Base-by-base conservation (phyloP, 2,113 vertebrate species). In the Callionymus lyra region DNA sequence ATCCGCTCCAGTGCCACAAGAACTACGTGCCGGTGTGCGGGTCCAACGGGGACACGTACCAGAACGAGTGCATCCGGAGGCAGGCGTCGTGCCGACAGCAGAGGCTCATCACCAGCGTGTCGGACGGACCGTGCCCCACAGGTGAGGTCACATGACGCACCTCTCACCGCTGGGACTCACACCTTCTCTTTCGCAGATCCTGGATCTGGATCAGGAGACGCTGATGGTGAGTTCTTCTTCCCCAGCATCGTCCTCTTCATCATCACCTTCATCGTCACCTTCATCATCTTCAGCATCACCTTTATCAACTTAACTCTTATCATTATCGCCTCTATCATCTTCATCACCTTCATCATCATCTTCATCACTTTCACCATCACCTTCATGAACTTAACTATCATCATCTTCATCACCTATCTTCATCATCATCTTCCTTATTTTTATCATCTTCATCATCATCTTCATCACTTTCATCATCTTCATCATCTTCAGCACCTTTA, bases 21-120 rank as follows among this genome's bases (percentile, higher is more conserved):
- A 91, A 91, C 82, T 97, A 93, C 71, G 82, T 89, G 75, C 92
- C 93, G 0, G 93, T 96, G 70, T 97, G 93, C 75, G 92, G 91
- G 56, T 94, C 93, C 48, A 96, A 96, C 52, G 93, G 93, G 65
- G 93, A 97, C 85, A 94, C 93, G 59, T 97, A 94, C 75, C 93
- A 97, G 84, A 97, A 94, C 39, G 92, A 97, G 68, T 97, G 93
- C 76, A 94, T 90, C 81, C 78, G 94, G 73, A 87, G 87, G 46
- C 92, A 90, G 80, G 91, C 91, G 60, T 82, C 92, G 74, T 97
- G 93, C 86, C 94, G 91, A 50, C 90, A 94, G 70, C 93, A 97
- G 80, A 86, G 86, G 52, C 86, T 89, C 65, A 92, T 97, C 85
- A 85, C 85, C 37, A 71, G 90, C 21, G 85, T 86, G 51, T 79